Evolutionary conservation across 2,888 invertebrate genomes (phyloP).

Genomic region (Ferrisia virgata): DNA sequence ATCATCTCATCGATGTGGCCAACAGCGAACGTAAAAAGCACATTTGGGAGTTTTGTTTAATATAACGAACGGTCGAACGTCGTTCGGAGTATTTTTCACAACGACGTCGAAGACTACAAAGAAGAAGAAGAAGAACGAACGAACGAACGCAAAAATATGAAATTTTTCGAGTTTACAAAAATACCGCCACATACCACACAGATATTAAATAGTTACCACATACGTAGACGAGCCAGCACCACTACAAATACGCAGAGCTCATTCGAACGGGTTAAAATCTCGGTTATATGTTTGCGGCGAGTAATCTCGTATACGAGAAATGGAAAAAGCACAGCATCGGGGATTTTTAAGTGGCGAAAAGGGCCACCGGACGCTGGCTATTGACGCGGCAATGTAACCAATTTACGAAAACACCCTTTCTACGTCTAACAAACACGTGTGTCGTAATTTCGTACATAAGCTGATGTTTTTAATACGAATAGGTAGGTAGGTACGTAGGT

Average conservation of each 20-base stretch:
- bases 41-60: neutral
- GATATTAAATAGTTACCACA: neutral
- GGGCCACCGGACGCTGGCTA: neutral
- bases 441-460: neutral
- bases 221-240: neutral
- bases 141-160: constrained; percentile 8
- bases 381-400: neutral
- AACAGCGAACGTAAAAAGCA: neutral
- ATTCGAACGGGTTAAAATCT: neutral
- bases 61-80: neutral
- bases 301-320: neutral
- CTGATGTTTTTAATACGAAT: too few species aligned
- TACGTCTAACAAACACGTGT: neutral
- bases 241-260: neutral
- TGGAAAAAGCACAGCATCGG: neutral
- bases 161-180: neutral
- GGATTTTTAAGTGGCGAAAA: neutral
- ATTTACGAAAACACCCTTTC: neutral
- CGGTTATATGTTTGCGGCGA: neutral
- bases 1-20: neutral
- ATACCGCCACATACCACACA: neutral
- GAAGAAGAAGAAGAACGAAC: neutral
- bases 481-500: too few species aligned
- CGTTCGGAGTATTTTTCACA: neutral
- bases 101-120: neutral